Base-by-base conservation (phyloP, 1,140 invertebrate genomes). In the Belonocnema kinseyi region DNA sequence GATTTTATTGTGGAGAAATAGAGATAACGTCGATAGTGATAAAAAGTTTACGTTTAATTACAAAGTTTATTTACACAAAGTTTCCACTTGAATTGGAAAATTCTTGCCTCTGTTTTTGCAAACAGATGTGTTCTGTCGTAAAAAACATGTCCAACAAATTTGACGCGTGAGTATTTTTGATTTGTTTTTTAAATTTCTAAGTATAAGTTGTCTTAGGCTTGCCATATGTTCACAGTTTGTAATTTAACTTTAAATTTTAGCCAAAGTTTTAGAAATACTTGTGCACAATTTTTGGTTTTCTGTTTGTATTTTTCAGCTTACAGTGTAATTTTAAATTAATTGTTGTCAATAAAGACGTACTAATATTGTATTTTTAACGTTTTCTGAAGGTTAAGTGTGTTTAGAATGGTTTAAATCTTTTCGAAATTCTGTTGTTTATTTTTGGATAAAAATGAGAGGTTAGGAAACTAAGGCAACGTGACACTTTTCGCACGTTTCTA, bases 131-230 rank as follows among this genome's bases (percentile, higher is more conserved):
- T 66, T 66, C 61, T 40, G 21, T 33, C 14, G 61, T 50, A 14
- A 85, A 83, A 78, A 92, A 84, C 61, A 94, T 94, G 93, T 93
- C 94, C 80, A 94, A 93, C 89, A 94, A 94, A 93, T 94, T 93
- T 80, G 93, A 94, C 78, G 91, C 93, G 93, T 94, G 93, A 93
- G 93, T 92, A 79, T 80, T 78, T 72, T 78, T 72, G 61, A 50
- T 21, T 66, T 61, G 53, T 75, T 51, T 53, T 5, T 79, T 77
- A 71, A 40, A 40, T 53, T 72, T 75, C 21, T 76, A 78, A 77
- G 72, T 83, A 77, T 83, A 81, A 77, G 80, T 46, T 6, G 5
- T 46, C 11, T 46, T 46, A n/a, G 14, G 14, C 14, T 66, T 40
- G 61, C 46, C 26, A 33, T 26, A 61, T 33, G 40, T 7, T 61